Base-by-base conservation (phyloP, 2,113 vertebrate genomes). In the Scomber japonicus region DNA sequence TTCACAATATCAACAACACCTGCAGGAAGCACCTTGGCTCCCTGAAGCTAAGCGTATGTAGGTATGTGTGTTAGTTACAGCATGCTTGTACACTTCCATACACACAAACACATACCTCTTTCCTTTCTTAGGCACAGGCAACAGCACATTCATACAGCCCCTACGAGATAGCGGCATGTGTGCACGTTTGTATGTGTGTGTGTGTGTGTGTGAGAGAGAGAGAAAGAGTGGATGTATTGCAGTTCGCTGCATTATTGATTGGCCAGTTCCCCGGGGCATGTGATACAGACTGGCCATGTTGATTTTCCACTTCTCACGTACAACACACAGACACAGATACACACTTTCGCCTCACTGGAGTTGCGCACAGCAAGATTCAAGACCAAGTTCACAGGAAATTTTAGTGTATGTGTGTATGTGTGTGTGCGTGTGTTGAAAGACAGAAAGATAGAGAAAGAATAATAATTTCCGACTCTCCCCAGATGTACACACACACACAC, bases 171-270 rank as follows among this genome's bases (percentile, higher is more conserved):
- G 64, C 11, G 0, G 31, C 0, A 2, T 61, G 11, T 30, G 30
- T 73, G 78, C 64, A 46, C 45, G 45, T 56, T 4, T 21, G 54
- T 40, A 7, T 40, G 35, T 40, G 0, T 40, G 35, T 40, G 35
- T 40, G 35, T 40, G 35, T 40, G 35, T 40, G 35, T 40, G 35
- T 8, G 35, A 8, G 35, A 9, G 35, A 35, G 54, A 2, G 65
- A 65, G 66, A 69, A 4, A 35, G 46, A 70, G 45, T 61, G 81
- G 59, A 72, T 79, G 67, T 78, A 84, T 88, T 76, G 81, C 88
- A 85, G 68, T 88, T 73, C 14, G 21, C 71, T 89, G 87, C 75
- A 89, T 91, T 91, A 92, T 92, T 92, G 91, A 92, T 91, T 71
- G 75, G 44, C 50, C 3, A 14, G 70, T 51, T 86, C 87, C 74